Base-by-base conservation (phyloP, 2,888 invertebrate genomes). In the Onchidella celtica region DNA sequence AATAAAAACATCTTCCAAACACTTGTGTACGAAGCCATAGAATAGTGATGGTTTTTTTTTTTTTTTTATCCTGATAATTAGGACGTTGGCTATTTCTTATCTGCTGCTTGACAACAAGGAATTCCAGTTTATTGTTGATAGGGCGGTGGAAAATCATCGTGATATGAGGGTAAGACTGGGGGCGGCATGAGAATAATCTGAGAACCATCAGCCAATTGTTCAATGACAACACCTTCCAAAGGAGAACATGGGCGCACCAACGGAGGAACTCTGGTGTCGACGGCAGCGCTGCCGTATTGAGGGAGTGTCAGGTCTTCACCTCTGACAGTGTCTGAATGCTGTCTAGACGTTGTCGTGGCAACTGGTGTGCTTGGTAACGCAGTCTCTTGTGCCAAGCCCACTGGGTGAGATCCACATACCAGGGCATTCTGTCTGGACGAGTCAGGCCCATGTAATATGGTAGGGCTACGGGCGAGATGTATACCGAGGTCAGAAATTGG, bases 71-170 rank as follows among this genome's bases (percentile, higher is more conserved):
- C n/a, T n/a, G n/a, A n/a, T n/a, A n/a, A n/a, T n/a, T n/a, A n/a
- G n/a, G n/a, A n/a, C n/a, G n/a, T n/a, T n/a, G n/a, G n/a, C n/a
- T n/a, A n/a, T n/a, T n/a, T n/a, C n/a, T n/a, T n/a, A n/a, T n/a
- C n/a, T n/a, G n/a, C n/a, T n/a, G n/a, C n/a, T n/a, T n/a, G n/a
- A n/a, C n/a, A n/a, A n/a, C n/a, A n/a, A n/a, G n/a, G n/a, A n/a
- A n/a, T n/a, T n/a, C 47, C 17, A 47, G 6, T 3, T 47, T 29
- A 75, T 34, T 63, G 40, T n/a, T 65, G 75, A 47, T 76, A 76
- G 14, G 76, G 76, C 0, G 76, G 76, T 4, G 76, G 76, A 21
- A 17, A 66, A n/a, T 76, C 76, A 36, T 76, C 66, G 66, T 66
- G 66, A 24, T 76, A 76, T 29, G 27, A 38, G 4, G 74, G 74